Evolutionary conservation across 2,113 vertebrate species (phyloP), one percentile per base, ranked within the genome.

Genomic region (Sterrhoptilus dennistouni): DNA sequence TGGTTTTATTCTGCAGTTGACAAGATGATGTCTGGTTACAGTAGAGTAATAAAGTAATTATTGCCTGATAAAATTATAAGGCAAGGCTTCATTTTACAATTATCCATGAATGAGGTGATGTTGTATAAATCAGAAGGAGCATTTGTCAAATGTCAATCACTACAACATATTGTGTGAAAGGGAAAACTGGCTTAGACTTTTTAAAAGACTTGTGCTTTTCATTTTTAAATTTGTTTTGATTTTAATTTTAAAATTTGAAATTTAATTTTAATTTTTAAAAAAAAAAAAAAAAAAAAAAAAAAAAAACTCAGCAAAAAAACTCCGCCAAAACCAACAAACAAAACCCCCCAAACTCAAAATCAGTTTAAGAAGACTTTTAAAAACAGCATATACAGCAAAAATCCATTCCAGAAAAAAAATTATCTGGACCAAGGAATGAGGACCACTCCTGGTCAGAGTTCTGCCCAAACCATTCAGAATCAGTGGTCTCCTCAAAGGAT

Each of bases 1-100:
- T 83, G 64, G 2, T 83, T 96, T 89, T 74, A 52, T 83, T 74
- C 85, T 89, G 40, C 49, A 64, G 52, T 27, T 80, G 61, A 77
- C 59, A 80, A 83, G 47, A 49, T 56, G 14, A 17, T 29, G 13
- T 61, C 61, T 94, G 52, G 79, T 86, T 64, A 64, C 9, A 71
- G 64, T 60, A 53, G n/a, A 52, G 21, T 27, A 80, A 42, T 22
- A 27, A 42, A 57, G 29, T 29, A 75, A 82, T 69, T 83, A 77
- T 65, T 72, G 60, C 33, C 50, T 74, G 11, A 83, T 23, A 59
- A 71, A 95, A 56, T 66, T n/a, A 28, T 23, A 54, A 80, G 21
- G 3, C 27, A 76, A 87, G 16, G 11, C 22, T 90, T 96, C 9
- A 44, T 83, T 87, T 84, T 38, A n/a, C 31, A 91, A 8, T 36